Percentiles rank a stretch among this genome's conserved stretches.
Conservation (phyloP, 2,888 invertebrate species). For the Apamea epomidion region DNA sequence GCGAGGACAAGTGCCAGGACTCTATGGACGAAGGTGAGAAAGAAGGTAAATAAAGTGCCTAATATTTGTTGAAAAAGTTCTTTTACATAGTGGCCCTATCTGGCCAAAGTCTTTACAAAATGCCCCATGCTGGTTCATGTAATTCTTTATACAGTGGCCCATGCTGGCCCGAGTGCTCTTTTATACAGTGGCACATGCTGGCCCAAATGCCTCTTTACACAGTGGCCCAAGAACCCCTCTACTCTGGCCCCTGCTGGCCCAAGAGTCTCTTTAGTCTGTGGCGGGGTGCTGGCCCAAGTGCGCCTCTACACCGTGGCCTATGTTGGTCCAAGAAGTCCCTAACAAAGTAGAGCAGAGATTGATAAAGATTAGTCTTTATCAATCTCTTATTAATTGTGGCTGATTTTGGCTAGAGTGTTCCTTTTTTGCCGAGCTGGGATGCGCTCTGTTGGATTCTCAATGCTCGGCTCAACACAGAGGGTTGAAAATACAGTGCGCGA, state of each 20-base stretch:
- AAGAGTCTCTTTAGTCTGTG: no score
- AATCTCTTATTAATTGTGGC: no score
- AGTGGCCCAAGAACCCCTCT: no score
- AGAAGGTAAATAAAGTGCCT: constrained; percentile 15
- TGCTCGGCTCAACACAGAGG: no score
- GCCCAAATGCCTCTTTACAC: background rate
- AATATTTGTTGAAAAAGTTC: no score
- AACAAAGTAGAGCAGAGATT: no score
- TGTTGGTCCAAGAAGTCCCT: background rate
- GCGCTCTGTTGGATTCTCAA: no score
- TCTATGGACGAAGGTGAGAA: constrained; percentile 72
- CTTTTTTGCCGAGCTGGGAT: no score
- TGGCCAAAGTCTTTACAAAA: background rate
- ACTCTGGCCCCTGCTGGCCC: no score
- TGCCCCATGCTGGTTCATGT: background rate
- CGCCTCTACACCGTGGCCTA: background rate
- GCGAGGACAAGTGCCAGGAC: constrained; percentile 74
- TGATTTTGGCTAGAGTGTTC: no score
- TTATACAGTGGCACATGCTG: background rate
- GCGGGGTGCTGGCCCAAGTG: background rate
- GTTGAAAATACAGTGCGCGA: no score
- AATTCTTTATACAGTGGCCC: background rate
- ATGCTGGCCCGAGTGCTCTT: background rate
- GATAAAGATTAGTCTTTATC: no score
- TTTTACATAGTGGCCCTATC: background rate